Evolutionary conservation across 2,888 invertebrate genomes (phyloP).

Genomic region (Lepidocyrtinus sp.): DNA sequence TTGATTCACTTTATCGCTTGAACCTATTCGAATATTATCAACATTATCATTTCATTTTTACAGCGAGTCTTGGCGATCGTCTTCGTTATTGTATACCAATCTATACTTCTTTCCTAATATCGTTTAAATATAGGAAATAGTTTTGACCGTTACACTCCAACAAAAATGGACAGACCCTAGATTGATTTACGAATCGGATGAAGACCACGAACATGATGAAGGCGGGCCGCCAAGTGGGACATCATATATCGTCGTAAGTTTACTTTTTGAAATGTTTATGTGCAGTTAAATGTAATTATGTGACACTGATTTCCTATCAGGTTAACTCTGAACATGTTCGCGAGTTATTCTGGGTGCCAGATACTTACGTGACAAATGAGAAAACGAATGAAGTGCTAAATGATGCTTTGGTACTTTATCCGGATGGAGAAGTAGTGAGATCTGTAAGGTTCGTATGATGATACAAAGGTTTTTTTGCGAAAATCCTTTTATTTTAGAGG

Average conservation of each 20-base stretch:
- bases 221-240: no score
- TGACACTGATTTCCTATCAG: not conserved
- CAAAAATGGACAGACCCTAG: slow-evolving; percentile 41
- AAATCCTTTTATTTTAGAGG: slow-evolving; percentile 7
- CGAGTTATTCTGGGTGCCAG: slow-evolving; percentile 49
- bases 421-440: slow-evolving; percentile 34
- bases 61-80: no score
- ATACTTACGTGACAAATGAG: slow-evolving; percentile 41
- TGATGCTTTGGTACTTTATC: slow-evolving; percentile 32
- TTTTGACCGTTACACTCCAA: not conserved
- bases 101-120: not conserved
- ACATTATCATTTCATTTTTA: not conserved
- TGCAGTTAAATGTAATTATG: not conserved
- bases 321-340: slow-evolving; percentile 35
- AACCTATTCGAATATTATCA: no score
- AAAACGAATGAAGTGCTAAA: slow-evolving; percentile 23
- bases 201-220: not conserved
- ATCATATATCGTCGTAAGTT: slow-evolving; percentile 27
- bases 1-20: no score
- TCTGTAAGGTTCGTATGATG: slow-evolving; percentile 25
- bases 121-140: slow-evolving; percentile 26
- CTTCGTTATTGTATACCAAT: no score
- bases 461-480: not conserved
- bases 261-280: not conserved
- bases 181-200: slow-evolving; percentile 18